Evolutionary conservation across 1,140 invertebrate genomes (phyloP).

Genomic region (Calycopis cecrops): DNA sequence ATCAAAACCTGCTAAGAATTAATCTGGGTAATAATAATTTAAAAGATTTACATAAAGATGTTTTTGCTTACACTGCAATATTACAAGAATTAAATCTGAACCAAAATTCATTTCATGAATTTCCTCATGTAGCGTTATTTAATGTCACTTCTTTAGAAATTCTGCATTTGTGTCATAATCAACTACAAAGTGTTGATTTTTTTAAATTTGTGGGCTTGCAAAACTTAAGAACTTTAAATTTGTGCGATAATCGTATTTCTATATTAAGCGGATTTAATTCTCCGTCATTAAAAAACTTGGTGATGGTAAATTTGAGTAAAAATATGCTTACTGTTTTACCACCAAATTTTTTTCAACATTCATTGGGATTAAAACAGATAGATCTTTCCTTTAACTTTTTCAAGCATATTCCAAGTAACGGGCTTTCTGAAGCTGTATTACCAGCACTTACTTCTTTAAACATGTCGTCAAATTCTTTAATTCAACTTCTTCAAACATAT

Average conservation of each 20-base stretch:
- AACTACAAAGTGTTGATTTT: conserved; percentile 83
- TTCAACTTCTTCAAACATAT: conserved; percentile 77
- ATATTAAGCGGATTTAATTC: conserved; percentile 85
- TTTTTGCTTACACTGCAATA: conserved; percentile 81
- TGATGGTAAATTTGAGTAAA: conserved; percentile 83
- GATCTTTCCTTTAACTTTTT: conserved; percentile 90
- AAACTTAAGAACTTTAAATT: conserved; percentile 83
- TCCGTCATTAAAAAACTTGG: conserved; percentile 82
- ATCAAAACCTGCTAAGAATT: conserved; percentile 83
- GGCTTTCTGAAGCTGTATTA: conserved; percentile 84
- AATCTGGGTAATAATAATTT: conserved; percentile 83
- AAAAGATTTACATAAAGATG: conserved; percentile 78
- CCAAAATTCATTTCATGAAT: conserved; percentile 81
- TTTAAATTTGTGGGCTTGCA: conserved; percentile 84
- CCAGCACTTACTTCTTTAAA: conserved; percentile 85
- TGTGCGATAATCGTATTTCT: conserved; percentile 85
- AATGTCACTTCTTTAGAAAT: conserved; percentile 84
- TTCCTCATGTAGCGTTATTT: conserved; percentile 86
- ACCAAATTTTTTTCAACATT: conserved; percentile 86
- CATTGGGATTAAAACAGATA: conserved; percentile 81
- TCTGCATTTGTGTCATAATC: conserved; percentile 83
- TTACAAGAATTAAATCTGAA: conserved; percentile 85
- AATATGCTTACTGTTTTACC: conserved; percentile 86
- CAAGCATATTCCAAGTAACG: conserved; percentile 86
- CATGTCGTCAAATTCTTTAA: conserved; percentile 87